Evolutionary conservation across 2,113 vertebrate genomes (phyloP), one percentile per base, ranked within the genome.

Genomic region (Melanerpes formicivorus): DNA sequence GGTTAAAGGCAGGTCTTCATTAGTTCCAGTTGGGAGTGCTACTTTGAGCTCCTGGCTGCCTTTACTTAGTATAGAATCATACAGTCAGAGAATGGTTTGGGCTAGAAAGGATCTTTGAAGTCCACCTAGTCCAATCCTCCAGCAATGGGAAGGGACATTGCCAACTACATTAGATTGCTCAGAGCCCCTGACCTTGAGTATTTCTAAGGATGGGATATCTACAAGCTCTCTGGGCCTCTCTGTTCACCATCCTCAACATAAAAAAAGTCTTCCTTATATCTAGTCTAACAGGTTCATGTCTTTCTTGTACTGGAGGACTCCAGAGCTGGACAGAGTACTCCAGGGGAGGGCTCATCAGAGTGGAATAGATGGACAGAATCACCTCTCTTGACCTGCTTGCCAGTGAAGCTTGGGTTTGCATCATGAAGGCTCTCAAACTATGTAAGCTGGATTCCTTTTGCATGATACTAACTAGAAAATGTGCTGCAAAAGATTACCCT

Each of bases 371-470:
- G n/a, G 34, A 18, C 11, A 71, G 52, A 77, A 71, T 62, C 30
- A 64, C 18, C 13, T 90, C 5, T 15, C 40, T 54, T 0, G 0
- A 75, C 18, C 48, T 87, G 16, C 25, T 76, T 19, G 40, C 17
- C 40, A 40, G 9, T 58, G 19, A 48, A 85, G 44, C 11, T 75
- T 75, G 80, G 17, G 5, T 86, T 93, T 91, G 27, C 54, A 60
- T 77, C 76, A 56, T 12, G 27, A 32, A 90, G 22, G 10, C 14
- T 84, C 79, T 75, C 44, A 67, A 73, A 90, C 14, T 22, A n/a
- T 37, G 22, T 37, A 71, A 77, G 12, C 8, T 63, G 42, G 37
- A 90, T 95, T 93, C 82, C 72, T 85, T 91, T 91, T 54, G 48
- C 25, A 84, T 88, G 64, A 83, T 13, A 18, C 12, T 15, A 48